Conservation (phyloP, 2,797 vertebrate species). For the Rhabdophis nuchalis region DNA sequence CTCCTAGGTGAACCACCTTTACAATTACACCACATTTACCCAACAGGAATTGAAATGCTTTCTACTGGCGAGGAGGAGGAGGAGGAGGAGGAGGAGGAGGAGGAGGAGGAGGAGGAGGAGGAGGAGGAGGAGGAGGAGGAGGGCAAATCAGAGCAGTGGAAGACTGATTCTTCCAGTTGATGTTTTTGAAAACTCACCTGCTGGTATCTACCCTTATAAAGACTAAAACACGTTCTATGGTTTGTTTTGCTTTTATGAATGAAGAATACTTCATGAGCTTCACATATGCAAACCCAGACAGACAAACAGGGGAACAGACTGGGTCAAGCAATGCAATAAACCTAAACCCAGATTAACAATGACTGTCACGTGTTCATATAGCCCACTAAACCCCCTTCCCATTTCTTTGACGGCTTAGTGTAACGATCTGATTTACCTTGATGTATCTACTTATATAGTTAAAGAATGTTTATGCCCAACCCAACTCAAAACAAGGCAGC, state of each 20-base stretch:
- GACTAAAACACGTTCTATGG: not conserved
- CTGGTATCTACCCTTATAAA: not conserved
- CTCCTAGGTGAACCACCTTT: not conserved
- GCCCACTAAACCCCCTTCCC: not conserved
- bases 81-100: not conserved
- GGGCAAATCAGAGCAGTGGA: not conserved
- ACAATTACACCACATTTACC: not conserved
- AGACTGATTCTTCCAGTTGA: not conserved
- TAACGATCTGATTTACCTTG: not conserved
- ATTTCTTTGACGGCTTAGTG: not conserved
- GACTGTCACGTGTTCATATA: not conserved
- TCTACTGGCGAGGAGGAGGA: not conserved
- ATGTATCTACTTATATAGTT: not conserved
- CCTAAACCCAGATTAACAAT: not conserved
- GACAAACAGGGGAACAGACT: not conserved
- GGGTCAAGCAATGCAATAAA: not conserved
- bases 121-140: not conserved
- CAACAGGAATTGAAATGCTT: not conserved
- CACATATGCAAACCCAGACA: not conserved
- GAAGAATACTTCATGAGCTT: not conserved
- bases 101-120: not conserved
- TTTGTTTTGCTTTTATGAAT: not conserved
- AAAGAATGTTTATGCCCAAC: not conserved
- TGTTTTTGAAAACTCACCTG: not conserved
- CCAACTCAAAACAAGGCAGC: not conserved